Percentiles rank a stretch among this genome's conserved stretches.
Evolutionary conservation across 2,888 invertebrate genomes (phyloP).

Genomic region (Drosophila paramelanica): DNA sequence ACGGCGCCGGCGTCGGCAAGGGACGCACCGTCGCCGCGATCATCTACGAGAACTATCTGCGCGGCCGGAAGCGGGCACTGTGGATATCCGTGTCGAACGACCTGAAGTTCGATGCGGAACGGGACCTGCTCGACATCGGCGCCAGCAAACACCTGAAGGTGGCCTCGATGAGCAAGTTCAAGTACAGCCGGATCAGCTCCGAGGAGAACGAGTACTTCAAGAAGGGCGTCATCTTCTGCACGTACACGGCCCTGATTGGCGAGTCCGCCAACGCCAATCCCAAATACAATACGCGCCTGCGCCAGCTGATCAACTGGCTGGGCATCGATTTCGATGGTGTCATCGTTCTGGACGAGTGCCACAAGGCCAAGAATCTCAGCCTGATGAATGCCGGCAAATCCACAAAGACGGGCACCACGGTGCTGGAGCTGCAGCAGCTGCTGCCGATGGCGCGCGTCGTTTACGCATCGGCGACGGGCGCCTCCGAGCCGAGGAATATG

Average conservation of each 20-base stretch:
- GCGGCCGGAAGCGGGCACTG: constrained; percentile 95
- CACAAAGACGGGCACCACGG: constrained; percentile 98
- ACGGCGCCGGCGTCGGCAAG: constrained; percentile 99
- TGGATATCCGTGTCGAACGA: constrained; percentile 99
- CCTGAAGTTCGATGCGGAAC: constrained; percentile 98
- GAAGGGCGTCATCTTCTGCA: constrained; percentile 98
- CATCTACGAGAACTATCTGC: constrained; percentile 97
- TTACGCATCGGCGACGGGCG: constrained; percentile 98
- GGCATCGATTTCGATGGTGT: constrained; percentile 93
- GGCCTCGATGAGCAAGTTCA: constrained; percentile 95
- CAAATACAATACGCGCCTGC: constrained; percentile 94
- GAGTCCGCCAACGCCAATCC: constrained; percentile 91
- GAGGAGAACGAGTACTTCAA: constrained; percentile 92
- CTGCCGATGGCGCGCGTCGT: constrained; percentile 96
- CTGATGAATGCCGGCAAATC: constrained; percentile 98
- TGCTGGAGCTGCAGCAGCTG: constrained; percentile 96
- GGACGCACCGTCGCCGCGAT: constrained; percentile 99
- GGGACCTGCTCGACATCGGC: constrained; percentile 98
- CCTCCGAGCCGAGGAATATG: constrained; percentile 99
- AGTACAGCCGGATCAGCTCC: constrained; percentile 96
- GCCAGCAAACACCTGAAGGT: constrained; percentile 93
- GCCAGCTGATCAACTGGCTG: constrained; percentile 98
- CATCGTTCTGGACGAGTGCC: constrained; percentile 99
- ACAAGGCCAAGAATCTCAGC: constrained; percentile 99
- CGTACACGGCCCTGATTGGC: constrained; percentile 99